Conservation (phyloP, 2,113 vertebrate species). For the Toxostoma redivivum region DNA sequence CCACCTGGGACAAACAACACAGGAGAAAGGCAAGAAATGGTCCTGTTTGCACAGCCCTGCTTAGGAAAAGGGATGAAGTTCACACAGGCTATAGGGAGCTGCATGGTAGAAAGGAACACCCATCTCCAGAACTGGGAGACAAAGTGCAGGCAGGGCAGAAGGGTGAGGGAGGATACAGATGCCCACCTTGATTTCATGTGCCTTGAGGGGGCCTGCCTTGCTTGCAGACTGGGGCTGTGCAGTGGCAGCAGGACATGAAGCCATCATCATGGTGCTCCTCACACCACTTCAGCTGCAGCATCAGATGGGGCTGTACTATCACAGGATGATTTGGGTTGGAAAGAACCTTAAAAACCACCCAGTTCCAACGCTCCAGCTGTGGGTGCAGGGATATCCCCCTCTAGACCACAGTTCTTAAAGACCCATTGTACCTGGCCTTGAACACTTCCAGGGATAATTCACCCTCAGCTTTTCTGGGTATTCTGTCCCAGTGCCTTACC, state of each 20-base stretch:
- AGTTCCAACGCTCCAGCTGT: neutral
- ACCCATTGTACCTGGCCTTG: neutral
- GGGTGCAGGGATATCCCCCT: neutral
- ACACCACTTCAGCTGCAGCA: neutral
- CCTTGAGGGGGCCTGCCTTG: neutral
- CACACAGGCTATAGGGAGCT: neutral
- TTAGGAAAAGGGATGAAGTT: neutral
- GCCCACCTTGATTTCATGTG: neutral
- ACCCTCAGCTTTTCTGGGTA: neutral
- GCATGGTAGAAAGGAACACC: neutral
- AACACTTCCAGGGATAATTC: neutral
- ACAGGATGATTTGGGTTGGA: neutral
- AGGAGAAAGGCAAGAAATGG: neutral
- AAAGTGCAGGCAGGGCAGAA: neutral
- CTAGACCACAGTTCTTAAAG: neutral
- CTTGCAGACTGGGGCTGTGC: accelerated
- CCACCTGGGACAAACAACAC: accelerated
- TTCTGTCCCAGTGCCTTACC: neutral
- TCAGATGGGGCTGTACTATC: neutral
- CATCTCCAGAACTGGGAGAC: neutral
- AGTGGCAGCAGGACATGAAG: neutral
- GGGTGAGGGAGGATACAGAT: neutral
- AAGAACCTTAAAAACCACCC: neutral
- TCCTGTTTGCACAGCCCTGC: neutral
- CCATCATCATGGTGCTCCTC: neutral